Base-by-base conservation (phyloP, 1,140 invertebrate species). In the Cheumatopsyche charites region DNA sequence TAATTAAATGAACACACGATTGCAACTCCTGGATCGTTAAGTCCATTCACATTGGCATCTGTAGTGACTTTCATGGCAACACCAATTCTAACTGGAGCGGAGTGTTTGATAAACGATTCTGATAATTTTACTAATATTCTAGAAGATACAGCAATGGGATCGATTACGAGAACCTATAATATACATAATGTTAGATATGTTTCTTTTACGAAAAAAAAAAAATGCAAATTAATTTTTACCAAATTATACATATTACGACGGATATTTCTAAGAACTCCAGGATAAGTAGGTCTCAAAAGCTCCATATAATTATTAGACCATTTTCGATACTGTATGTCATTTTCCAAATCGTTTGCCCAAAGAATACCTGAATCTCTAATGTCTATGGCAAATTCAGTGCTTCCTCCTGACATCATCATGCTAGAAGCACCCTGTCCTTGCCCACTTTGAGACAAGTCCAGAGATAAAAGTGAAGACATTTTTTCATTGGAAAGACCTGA, bases 321-420 rank as follows among this genome's bases (percentile, higher is more conserved):
- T 65, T 90, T 86, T 12, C 86, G 85, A 78, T 98, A 98, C 62
- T 91, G 88, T 52, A 89, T 86, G 85, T 99, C 97, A 7, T 87
- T 89, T 84, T 99, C 97, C 58, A 99, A 90, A 82, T 99, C 94
- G 81, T 99, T 99, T 3, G 98, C 85, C 91, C 95, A 99, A 78
- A 92, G 88, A 70, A 98, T 90, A 0, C 96, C 91, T 0, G 93
- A 90, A 82, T 98, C 96, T 74, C 95, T 86, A 49, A 98, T 94
- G 80, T 98, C 96, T 45, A 98, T 88, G 0, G 94, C 95, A 84
- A 96, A 98, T 72, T 95, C 92, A 73, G 90, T 89, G 78, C 82
- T 85, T 82, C 72, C 83, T 73, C 73, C 85, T 80, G 12, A 83
- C 77, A 77, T 85, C 78, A 76, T 78, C 74, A 69, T 83, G 80